A percentile compares a stretch with the other conserved stretches of the same genome.
These are phyloP conservation scores for Rhamnusium bicolor DNA, from an alignment of 2,888 invertebrate genomes.

Conservation along the genomic window DNA sequence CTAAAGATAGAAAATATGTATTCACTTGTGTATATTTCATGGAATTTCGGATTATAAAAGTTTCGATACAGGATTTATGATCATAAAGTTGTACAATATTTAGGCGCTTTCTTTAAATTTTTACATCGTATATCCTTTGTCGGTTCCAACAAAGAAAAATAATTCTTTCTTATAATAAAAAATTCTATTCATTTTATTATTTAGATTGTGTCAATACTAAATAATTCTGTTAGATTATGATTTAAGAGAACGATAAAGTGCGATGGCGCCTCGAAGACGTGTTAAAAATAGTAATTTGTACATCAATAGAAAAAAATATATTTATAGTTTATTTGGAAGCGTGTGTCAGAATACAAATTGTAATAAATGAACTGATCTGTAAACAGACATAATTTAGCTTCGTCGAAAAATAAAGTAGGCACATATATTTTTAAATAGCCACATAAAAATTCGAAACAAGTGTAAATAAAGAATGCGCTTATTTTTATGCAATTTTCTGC, in stretches of 20 bases:
- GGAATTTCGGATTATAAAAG: no score
- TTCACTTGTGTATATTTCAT: no score
- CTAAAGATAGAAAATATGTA: no score
- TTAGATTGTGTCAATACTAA: neutral
- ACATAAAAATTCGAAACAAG: no score
- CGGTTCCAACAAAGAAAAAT: neutral
- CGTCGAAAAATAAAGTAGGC: neutral
- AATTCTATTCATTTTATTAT: neutral
- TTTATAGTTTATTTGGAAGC: neutral
- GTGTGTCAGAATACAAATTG: neutral
- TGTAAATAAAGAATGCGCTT: no score
- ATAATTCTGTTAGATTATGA: neutral
- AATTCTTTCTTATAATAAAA: constrained; percentile 10
- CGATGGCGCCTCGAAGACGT: constrained; percentile 8
- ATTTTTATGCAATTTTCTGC: no score
- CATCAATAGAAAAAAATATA: neutral
- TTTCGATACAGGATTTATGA: neutral
- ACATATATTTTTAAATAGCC: neutral
- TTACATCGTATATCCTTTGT: neutral
- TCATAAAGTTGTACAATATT: neutral
- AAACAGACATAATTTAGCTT: neutral
- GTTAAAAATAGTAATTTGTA: constrained; percentile 10
- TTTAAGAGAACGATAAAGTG: constrained; percentile 4
- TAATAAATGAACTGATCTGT: neutral
- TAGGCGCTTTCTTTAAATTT: neutral